phyloP scores from a whole-genome alignment of 1,140 invertebrate genomes.

The Drosophila murphyi region DNA sequence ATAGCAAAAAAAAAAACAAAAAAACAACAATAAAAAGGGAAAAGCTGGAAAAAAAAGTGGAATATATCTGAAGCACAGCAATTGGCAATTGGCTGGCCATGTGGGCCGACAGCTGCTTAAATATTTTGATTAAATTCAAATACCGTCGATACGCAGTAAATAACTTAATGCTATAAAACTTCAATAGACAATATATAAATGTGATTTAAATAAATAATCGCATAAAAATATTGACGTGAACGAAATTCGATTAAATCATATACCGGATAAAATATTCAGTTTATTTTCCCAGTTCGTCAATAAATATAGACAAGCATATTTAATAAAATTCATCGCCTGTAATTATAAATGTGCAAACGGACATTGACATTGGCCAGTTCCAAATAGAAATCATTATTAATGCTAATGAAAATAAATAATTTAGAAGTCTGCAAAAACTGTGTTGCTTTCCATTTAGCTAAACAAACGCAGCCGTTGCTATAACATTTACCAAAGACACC shows the following conservation, averaged over 20 bases:
- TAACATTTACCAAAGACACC: background rate
- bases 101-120: conserved; percentile 56
- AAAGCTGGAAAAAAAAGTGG: conserved; percentile 15
- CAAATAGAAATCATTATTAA: conserved; percentile 65
- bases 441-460: conserved; percentile 61
- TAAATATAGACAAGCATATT: background rate
- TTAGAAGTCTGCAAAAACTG: conserved; percentile 47
- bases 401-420: conserved; percentile 76
- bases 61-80: conserved; percentile 3
- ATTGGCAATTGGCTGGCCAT: conserved; percentile 11
- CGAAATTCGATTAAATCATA: too few relatives aligned
- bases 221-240: background rate
- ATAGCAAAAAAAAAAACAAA: background rate
- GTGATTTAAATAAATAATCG: background rate
- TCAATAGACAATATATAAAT: conserved; percentile 3
- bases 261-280: too few relatives aligned
- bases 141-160: background rate
- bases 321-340: background rate
- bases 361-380: conserved; percentile 8
- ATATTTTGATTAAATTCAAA: conserved; percentile 59
- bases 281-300: too few relatives aligned
- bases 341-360: conserved; percentile 9
- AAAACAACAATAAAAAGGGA: too few relatives aligned
- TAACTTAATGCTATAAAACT: conserved; percentile 12
- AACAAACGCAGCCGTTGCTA: conserved; percentile 56